Conservation (phyloP, 2,888 invertebrate species). For the Spilarctia lutea region DNA sequence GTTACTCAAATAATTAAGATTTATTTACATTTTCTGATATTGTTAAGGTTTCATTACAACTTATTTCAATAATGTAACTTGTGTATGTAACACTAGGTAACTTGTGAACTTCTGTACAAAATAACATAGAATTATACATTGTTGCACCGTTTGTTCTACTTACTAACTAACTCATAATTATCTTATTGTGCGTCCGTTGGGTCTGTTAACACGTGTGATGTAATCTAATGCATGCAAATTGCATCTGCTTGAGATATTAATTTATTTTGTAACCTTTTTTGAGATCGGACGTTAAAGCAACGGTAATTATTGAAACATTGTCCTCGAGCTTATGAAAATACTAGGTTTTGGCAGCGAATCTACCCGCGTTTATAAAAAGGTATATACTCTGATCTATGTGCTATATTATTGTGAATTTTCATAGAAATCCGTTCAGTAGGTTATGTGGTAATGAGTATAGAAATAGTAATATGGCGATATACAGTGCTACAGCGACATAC, state of each 20-base stretch:
- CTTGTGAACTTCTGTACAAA: background rate
- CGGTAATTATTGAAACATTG: background rate
- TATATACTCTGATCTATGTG: too few species aligned
- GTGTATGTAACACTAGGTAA: slow-evolving; percentile 10
- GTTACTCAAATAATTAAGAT: background rate
- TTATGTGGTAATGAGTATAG: too few species aligned
- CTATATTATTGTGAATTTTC: too few species aligned
- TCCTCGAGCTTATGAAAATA: background rate
- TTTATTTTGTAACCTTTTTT: background rate
- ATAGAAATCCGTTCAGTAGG: too few species aligned
- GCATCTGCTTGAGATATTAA: background rate
- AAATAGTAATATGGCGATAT: too few species aligned
- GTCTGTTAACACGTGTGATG: background rate
- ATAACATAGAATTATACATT: slow-evolving; percentile 1
- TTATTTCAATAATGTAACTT: background rate
- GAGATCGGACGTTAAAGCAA: background rate
- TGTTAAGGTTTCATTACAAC: background rate
- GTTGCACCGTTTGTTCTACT: slow-evolving; percentile 8
- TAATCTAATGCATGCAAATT: background rate
- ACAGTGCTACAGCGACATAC: too few species aligned
- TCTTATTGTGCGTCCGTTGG: background rate
- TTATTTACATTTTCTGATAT: background rate
- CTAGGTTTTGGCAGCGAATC: too few species aligned
- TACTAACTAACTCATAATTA: slow-evolving; percentile 5
- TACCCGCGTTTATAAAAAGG: background rate